These are phyloP conservation scores for Damaliscus lunatus DNA, from an alignment of 2,113 vertebrate genomes.

Conservation along the genomic window DNA sequence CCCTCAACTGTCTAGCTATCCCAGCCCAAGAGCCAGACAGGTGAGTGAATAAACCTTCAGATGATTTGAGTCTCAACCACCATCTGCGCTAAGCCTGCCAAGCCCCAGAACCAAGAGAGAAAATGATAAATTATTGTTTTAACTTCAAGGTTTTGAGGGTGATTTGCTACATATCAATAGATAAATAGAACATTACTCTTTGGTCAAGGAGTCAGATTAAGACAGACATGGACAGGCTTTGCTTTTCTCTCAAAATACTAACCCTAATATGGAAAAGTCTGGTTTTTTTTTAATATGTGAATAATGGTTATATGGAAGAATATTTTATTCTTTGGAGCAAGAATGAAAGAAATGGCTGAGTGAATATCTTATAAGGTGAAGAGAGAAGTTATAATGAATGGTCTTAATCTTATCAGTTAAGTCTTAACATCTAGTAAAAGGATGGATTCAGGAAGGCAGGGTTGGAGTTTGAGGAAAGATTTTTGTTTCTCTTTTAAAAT, in stretches of 20 bases:
- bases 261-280: background rate
- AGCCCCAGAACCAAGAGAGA: background rate
- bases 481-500: slow-evolving; percentile 8
- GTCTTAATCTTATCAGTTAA: background rate
- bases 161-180: background rate
- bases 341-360: background rate
- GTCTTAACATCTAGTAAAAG: slow-evolving; percentile 25
- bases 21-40: background rate
- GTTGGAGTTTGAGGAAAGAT: background rate
- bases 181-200: background rate
- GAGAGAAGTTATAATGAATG: background rate
- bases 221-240: background rate
- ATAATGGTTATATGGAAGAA: background rate
- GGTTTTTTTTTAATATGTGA: background rate
- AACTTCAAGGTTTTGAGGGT: background rate
- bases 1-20: background rate
- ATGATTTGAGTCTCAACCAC: background rate
- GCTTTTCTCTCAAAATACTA: background rate
- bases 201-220: background rate
- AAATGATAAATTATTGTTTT: background rate
- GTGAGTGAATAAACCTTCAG: background rate
- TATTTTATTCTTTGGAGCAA: slow-evolving; percentile 14
- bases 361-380: background rate
- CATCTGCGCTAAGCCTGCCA: background rate
- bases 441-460: background rate